Conservation (phyloP, 2,888 invertebrate species). For the Molanna angustata region DNA sequence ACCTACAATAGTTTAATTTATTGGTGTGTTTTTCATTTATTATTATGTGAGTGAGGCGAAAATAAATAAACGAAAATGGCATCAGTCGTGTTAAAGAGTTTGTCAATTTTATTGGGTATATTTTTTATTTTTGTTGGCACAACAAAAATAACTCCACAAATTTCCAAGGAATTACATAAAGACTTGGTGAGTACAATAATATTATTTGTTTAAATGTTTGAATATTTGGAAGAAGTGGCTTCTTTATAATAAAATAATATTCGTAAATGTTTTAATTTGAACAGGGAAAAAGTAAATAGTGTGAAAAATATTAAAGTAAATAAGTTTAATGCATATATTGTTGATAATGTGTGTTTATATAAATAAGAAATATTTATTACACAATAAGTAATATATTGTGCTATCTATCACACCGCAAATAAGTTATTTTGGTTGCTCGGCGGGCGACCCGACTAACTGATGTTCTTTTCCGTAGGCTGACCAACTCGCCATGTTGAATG, state of each 20-base stretch:
- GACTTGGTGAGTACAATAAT: slow-evolving; percentile 96
- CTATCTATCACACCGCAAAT: background rate
- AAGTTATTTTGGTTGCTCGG: slow-evolving; percentile 22
- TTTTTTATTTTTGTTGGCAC: slow-evolving; percentile 95
- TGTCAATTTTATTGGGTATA: slow-evolving; percentile 86
- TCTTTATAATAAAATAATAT: too few relatives aligned
- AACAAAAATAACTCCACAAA: slow-evolving; percentile 85
- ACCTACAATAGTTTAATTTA: too few relatives aligned
- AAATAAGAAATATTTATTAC: slow-evolving; percentile 10
- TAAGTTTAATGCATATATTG: too few relatives aligned
- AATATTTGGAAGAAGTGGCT: too few relatives aligned
- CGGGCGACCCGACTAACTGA: slow-evolving; percentile 2
- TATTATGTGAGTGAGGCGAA: slow-evolving; percentile 12
- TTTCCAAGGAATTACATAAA: slow-evolving; percentile 94
- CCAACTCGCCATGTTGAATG: slow-evolving; percentile 9
- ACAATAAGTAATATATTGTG: slow-evolving; percentile 10
- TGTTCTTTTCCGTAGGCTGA: slow-evolving; percentile 5
- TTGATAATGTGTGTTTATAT: background rate
- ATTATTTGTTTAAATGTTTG: too few relatives aligned
- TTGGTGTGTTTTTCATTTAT: too few relatives aligned
- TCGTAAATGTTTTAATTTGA: too few relatives aligned
- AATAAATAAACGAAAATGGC: slow-evolving; percentile 44
- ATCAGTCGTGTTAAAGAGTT: slow-evolving; percentile 83
- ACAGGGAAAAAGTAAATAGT: too few relatives aligned
- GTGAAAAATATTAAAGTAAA: too few relatives aligned